Evolutionary conservation across 2,888 invertebrate genomes (phyloP).

Genomic region (Agrochola lota): DNA sequence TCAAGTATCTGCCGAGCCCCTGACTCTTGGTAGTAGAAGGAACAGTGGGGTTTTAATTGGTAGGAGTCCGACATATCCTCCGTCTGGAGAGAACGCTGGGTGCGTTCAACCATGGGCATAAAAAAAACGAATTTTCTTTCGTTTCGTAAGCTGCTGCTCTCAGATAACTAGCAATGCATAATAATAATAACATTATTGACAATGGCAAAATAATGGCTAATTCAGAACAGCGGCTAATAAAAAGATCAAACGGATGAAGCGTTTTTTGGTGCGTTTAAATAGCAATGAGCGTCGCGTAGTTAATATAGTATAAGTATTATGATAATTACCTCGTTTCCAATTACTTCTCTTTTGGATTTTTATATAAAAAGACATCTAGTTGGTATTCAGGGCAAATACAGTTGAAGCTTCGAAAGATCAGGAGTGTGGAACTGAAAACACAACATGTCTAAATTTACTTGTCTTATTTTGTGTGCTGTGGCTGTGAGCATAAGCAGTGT

Average conservation of each 20-base stretch:
- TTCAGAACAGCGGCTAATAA: neutral
- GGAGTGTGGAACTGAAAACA: neutral
- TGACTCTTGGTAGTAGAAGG: neutral
- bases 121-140: neutral
- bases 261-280: conserved; percentile 23
- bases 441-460: conserved; percentile 48
- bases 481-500: conserved; percentile 31
- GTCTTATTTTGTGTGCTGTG: conserved; percentile 35
- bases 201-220: neutral
- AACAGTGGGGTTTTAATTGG: neutral
- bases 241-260: conserved; percentile 6
- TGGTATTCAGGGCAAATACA: conserved; percentile 12
- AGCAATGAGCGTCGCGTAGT: neutral
- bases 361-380: conserved; percentile 23
- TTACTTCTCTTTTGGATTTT: conserved; percentile 2
- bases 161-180: too few relatives aligned
- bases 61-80: neutral
- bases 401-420: conserved; percentile 18
- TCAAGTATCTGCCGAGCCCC: neutral
- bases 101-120: neutral
- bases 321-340: conserved; percentile 18
- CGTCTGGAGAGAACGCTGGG: neutral
- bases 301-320: conserved; percentile 18
- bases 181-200: neutral
- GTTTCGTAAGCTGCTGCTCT: neutral